These are phyloP conservation scores for Phrynocephalus forsythii DNA, from an alignment of 2,797 vertebrate genomes.

Conservation along the genomic window DNA sequence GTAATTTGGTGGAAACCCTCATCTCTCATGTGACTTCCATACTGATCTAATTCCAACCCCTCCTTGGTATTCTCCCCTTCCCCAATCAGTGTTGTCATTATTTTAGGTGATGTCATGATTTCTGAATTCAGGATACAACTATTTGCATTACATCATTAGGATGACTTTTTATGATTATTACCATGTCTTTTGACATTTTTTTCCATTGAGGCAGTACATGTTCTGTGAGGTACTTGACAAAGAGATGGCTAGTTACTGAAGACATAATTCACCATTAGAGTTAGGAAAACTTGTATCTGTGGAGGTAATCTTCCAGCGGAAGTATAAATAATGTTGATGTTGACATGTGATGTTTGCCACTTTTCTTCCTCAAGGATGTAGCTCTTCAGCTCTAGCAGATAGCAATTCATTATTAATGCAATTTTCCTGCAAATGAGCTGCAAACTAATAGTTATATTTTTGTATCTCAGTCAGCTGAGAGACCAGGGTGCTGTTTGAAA, in stretches of 20 bases:
- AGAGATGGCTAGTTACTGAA: no score
- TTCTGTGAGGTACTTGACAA: rapidly evolving
- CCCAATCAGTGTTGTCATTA: conserved; percentile 35
- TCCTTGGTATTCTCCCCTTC: background rate
- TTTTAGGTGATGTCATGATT: conserved; percentile 25
- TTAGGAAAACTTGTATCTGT: no score
- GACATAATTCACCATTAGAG: no score
- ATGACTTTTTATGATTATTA: background rate
- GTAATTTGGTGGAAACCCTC: conserved; percentile 58
- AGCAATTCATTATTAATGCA: no score
- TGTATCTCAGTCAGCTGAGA: background rate
- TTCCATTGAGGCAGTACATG: background rate
- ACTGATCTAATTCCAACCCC: conserved; percentile 56
- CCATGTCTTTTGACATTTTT: background rate
- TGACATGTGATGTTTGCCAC: no score
- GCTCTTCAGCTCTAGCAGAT: no score
- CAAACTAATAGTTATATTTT: background rate
- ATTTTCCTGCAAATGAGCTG: background rate
- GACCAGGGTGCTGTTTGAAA: background rate
- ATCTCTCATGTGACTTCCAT: conserved; percentile 56
- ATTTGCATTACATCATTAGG: conserved; percentile 23
- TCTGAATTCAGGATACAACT: conserved; percentile 52
- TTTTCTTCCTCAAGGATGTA: no score
- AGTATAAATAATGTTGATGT: no score
- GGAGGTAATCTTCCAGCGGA: no score